These are phyloP conservation scores for Cydia pomonella DNA, from an alignment of 1,140 invertebrate species.

Conservation along the genomic window DNA sequence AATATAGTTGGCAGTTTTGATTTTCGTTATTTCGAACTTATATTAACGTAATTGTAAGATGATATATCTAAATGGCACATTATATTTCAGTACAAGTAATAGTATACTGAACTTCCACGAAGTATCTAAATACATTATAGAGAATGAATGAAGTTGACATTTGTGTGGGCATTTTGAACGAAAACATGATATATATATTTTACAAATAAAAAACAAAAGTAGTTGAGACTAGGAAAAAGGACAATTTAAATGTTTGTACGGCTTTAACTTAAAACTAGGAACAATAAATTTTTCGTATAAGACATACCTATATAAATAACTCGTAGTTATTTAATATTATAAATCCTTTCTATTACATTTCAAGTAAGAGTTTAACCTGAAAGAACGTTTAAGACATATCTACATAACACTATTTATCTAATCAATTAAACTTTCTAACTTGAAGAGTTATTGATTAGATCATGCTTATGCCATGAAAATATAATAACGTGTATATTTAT, in stretches of 20 bases:
- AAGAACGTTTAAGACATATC: conserved; percentile 14
- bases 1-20: conserved; percentile 62
- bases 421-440: conserved; percentile 19
- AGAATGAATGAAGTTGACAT: background rate
- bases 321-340: background rate
- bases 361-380: background rate
- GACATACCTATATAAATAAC: background rate
- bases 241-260: background rate
- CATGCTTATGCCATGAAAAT: conserved; percentile 28
- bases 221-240: background rate
- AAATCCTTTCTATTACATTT: background rate
- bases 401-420: background rate
- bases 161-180: background rate
- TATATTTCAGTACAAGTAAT: conserved; percentile 28
- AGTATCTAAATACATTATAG: conserved; percentile 12
- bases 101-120: conserved; percentile 27
- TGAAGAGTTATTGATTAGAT: conserved; percentile 28
- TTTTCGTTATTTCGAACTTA: conserved; percentile 44
- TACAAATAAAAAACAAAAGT: background rate
- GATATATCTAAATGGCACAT: conserved; percentile 33
- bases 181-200: too few species aligned
- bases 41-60: conserved; percentile 23
- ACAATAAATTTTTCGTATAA: background rate
- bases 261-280: conserved; percentile 19
- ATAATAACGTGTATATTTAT: conserved; percentile 36